Evolutionary conservation across 2,113 vertebrate species (phyloP), one percentile per base, ranked within the genome.

Genomic region (Tyrannus savana): DNA sequence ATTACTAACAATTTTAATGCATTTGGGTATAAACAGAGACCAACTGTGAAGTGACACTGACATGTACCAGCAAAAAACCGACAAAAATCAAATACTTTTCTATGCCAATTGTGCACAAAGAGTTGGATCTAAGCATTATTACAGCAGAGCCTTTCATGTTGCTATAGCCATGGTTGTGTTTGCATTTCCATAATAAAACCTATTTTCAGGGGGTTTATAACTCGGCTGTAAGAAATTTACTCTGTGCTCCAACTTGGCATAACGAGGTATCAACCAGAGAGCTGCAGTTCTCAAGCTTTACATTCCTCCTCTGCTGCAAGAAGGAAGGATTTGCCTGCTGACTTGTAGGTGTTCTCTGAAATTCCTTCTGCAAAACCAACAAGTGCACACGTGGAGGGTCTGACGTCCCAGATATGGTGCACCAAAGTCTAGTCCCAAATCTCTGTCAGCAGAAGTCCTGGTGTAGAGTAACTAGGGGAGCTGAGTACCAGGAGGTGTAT

Each of bases 191-290:
- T 96, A 96, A 96, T 96, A 97, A 96, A 96, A 97, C 92, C 96
- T 97, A 96, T 97, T 97, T 97, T 97, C 96, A 97, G 92, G 95
- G 93, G 97, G 92, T 97, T 97, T 97, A 97, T 97, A 97, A 95
- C 94, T 96, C 19, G 49, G 82, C 92, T 96, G 93, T 74, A 96
- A 96, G 95, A 96, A 95, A 94, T 87, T 94, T 89, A 50, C 86
- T 95, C 91, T 41, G 14, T 63, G 66, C 97, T 97, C 92, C 96
- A 95, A 93, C 90, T 97, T 96, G 95, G 94, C 92, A 68, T 93
- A 92, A 78, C 89, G 93, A 96, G 89, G 94, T 74, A 97, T 96
- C 89, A 91, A 76, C 58, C 15, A 1, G 91, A 92, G 84, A 73
- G 62, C 90, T 80, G 63, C 81, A 91, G 72, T 68, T 69, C 71